Percentiles rank a stretch among this genome's conserved stretches.
Evolutionary conservation across 2,113 vertebrate genomes (phyloP).

Genomic region (Nesogale talazaci): DNA sequence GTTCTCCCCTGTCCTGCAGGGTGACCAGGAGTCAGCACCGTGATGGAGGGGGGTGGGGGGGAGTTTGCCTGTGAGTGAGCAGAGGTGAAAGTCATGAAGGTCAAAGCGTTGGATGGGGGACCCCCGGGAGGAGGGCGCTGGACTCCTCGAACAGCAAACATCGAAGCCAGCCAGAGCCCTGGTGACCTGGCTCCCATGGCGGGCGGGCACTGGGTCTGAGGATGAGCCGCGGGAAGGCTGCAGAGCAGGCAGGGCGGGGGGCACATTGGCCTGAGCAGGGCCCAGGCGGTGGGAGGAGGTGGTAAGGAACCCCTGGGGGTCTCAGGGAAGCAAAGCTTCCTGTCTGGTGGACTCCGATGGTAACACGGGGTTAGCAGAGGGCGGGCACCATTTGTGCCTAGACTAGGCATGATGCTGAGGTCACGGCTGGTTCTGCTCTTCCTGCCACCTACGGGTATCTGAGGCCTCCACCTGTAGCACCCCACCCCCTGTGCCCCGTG

Average conservation of each 20-base stretch:
- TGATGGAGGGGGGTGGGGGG: too few relatives aligned
- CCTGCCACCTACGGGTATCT: background rate
- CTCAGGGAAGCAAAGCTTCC: background rate
- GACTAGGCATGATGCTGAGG: background rate
- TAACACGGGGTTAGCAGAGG: background rate
- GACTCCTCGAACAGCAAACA: background rate
- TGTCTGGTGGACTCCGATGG: background rate
- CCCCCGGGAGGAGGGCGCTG: background rate
- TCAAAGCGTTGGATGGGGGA: background rate
- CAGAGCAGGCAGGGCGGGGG: background rate
- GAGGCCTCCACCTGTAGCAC: background rate
- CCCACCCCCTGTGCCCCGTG: background rate
- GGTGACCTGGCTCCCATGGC: background rate
- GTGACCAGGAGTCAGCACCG: too few relatives aligned
- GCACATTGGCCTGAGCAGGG: background rate
- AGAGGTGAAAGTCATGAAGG: background rate
- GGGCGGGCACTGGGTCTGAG: background rate
- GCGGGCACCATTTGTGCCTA: background rate
- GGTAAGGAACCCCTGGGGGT: background rate
- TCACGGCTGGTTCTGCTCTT: background rate
- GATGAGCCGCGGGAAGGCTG: background rate
- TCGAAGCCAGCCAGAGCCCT: background rate
- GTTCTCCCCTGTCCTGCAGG: too few relatives aligned
- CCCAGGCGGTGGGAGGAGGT: too few relatives aligned
- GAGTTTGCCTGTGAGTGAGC: background rate